Conservation (phyloP, 1,140 invertebrate species). For the Saxidomus purpurata region DNA sequence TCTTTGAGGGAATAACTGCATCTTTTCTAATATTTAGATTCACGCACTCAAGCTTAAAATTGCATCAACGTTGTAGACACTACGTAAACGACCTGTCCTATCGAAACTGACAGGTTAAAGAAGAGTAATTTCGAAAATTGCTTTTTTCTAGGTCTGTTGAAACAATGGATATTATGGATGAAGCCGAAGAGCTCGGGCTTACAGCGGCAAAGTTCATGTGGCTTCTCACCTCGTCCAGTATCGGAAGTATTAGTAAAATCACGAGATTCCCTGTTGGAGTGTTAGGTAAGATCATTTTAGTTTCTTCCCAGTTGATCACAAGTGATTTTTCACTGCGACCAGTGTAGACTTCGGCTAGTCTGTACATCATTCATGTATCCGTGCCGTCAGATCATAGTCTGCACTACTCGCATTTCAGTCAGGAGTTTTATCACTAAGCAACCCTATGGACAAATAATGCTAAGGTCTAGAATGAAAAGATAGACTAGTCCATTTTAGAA, state of each 20-base stretch:
- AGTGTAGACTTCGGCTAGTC: too few species aligned
- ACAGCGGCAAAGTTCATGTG: constrained; percentile 98
- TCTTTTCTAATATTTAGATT: not conserved
- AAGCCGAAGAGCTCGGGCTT: constrained; percentile 93
- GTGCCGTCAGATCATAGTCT: too few species aligned
- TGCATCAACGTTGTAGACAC: not conserved
- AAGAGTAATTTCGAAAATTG: not conserved
- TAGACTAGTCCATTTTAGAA: too few species aligned
- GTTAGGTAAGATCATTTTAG: constrained; percentile 92
- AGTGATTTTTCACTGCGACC: too few species aligned
- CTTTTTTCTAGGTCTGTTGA: constrained; percentile 90
- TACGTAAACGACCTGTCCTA: not conserved
- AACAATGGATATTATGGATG: constrained; percentile 93
- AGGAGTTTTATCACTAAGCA: too few species aligned
- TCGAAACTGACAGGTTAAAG: not conserved
- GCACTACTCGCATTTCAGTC: too few species aligned
- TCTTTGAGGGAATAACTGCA: too few species aligned
- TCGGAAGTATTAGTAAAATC: constrained; percentile 85
- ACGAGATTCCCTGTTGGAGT: constrained; percentile 93
- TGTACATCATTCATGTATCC: too few species aligned
- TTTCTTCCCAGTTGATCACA: too few species aligned
- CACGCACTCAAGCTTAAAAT: not conserved
- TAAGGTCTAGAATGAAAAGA: too few species aligned
- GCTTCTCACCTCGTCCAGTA: constrained; percentile 98
- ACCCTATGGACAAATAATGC: too few species aligned